A percentile compares a stretch with the other conserved stretches of the same genome.
These are phyloP conservation scores for Platygyra sinensis DNA, from an alignment of 64 coral and sea anemone species.

Conservation along the genomic window DNA sequence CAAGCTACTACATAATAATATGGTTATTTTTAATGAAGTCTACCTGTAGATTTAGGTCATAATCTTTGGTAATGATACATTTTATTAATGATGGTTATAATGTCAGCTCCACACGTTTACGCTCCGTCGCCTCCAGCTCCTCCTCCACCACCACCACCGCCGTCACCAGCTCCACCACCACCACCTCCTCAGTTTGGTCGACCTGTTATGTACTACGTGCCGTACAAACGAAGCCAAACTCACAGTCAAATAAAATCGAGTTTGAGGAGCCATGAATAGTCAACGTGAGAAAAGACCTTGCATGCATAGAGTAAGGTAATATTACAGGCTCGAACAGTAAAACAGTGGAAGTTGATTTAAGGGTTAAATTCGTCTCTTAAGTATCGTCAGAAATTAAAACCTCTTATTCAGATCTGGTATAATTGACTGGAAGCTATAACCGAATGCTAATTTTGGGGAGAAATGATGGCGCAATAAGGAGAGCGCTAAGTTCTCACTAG, in stretches of 20 bases:
- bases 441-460: no score
- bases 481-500: no score
- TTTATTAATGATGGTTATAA: background rate
- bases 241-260: background rate
- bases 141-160: background rate
- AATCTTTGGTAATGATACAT: background rate
- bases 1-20: no score
- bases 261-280: background rate
- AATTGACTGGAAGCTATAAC: no score
- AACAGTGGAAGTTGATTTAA: no score
- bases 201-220: conserved; percentile 17
- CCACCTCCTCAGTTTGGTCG: background rate
- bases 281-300: background rate
- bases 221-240: conserved; percentile 22
- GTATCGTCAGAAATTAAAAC: no score
- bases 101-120: conserved; percentile 7
- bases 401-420: no score
- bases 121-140: background rate
- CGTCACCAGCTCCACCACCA: background rate
- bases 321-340: no score
- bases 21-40: no score
- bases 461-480: no score
- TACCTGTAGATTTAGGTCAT: no score
- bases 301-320: conserved; percentile 10
- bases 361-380: no score